A percentile compares a stretch with the other conserved stretches of the same genome.
phyloP scores from a whole-genome alignment of 1,140 invertebrate genomes.

The Bombus turneri region DNA sequence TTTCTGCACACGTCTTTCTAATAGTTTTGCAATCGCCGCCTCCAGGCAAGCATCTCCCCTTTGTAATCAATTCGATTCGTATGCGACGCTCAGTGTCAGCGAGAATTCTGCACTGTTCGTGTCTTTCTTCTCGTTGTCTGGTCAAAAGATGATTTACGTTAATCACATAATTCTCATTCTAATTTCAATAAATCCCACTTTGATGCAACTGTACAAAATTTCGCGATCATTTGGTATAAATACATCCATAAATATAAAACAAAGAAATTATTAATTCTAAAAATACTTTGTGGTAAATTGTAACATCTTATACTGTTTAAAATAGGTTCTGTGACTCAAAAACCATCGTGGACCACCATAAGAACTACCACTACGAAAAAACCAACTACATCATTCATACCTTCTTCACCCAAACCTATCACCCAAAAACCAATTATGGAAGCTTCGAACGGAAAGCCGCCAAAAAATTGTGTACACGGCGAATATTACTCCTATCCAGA shows the following conservation, averaged over 20 bases:
- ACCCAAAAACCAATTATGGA: conserved; percentile 45
- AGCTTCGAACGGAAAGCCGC: conserved; percentile 43
- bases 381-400: conserved; percentile 49
- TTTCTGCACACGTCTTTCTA: conserved; percentile 33
- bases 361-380: conserved; percentile 31
- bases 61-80: not conserved
- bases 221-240: not conserved
- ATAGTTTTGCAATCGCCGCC: conserved; percentile 34
- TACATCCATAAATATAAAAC: not conserved
- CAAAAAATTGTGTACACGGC: conserved; percentile 79
- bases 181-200: not conserved
- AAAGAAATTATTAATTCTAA: not conserved
- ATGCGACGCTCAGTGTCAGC: not conserved
- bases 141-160: conserved; percentile 17
- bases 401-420: conserved; percentile 22
- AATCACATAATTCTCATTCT: conserved; percentile 8
- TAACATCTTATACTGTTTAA: not conserved
- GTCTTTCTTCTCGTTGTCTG: not conserved
- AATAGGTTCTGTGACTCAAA: not conserved
- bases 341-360: conserved; percentile 11
- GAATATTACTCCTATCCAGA: conserved; percentile 81
- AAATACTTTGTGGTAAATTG: not conserved
- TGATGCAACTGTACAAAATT: conserved; percentile 1
- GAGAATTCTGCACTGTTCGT: not conserved
- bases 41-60: conserved; percentile 32